Evolutionary conservation across 2,113 vertebrate genomes (phyloP).

Genomic region (Anser brachyrhynchus): DNA sequence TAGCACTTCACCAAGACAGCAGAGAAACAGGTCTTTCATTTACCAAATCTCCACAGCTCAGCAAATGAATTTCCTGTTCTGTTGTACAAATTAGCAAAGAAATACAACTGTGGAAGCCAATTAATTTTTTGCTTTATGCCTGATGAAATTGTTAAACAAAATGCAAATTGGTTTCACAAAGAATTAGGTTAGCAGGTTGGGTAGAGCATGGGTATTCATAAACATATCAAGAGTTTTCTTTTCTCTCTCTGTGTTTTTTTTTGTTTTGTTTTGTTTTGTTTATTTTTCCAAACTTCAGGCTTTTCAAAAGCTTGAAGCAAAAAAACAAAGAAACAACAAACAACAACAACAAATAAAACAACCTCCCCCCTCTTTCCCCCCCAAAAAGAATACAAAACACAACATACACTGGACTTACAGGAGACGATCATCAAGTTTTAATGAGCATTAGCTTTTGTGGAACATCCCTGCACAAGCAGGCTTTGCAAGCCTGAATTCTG

Average conservation of each 20-base stretch:
- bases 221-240: background rate
- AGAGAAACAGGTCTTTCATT: background rate
- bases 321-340: no score
- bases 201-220: background rate
- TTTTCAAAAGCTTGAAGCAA: background rate
- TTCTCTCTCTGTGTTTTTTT: background rate
- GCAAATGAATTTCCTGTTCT: accelerated
- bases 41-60: background rate
- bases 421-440: background rate
- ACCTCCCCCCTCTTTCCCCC: no score
- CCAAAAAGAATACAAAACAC: background rate
- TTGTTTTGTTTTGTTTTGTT: background rate
- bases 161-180: background rate
- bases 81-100: background rate
- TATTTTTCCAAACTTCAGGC: background rate
- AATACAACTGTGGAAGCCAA: background rate
- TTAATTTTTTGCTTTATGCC: background rate
- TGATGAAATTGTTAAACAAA: background rate
- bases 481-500: background rate
- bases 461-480: background rate
- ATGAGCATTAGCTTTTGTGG: background rate
- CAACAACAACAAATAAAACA: no score
- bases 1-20: background rate
- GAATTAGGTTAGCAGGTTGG: background rate
- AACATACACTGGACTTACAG: background rate